Evolutionary conservation across 2,113 vertebrate species (phyloP).

Genomic region (Candoia aspera): DNA sequence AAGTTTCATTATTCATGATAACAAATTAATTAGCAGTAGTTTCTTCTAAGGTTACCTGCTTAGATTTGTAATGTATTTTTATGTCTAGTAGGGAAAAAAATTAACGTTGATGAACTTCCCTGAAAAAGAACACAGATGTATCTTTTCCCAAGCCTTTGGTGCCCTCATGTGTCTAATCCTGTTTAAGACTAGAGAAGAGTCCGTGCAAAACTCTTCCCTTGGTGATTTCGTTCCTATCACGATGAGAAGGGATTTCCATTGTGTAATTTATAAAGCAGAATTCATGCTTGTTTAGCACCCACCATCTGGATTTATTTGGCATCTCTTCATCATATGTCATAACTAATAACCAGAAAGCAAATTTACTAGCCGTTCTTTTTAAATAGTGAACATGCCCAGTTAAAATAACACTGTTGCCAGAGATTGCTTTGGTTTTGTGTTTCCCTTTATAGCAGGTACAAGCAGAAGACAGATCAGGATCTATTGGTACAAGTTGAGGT

Average conservation of each 20-base stretch:
- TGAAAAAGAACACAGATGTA: rapidly evolving
- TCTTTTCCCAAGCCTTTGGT: constrained; percentile 68
- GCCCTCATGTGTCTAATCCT: constrained; percentile 68
- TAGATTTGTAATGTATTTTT: neutral
- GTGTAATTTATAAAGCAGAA: neutral
- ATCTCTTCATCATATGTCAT: neutral
- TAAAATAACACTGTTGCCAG: neutral
- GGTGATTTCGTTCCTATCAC: neutral
- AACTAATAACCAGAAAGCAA: neutral
- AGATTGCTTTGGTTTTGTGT: neutral
- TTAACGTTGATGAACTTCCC: neutral
- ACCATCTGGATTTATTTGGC: neutral
- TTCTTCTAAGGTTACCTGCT: constrained; percentile 20
- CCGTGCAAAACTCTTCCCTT: neutral
- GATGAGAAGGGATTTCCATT: neutral
- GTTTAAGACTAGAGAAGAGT: constrained; percentile 10
- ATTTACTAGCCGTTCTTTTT: neutral
- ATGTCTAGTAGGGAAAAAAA: neutral
- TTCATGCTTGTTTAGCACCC: neutral
- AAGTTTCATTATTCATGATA: neutral
- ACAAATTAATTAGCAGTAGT: constrained; percentile 8
- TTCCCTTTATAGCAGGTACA: neutral
- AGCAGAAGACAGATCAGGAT: neutral
- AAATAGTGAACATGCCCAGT: neutral
- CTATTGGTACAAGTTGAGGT: neutral